phyloP scores from a whole-genome alignment of 2,797 vertebrate genomes.

The Podarcis lilfordi region DNA sequence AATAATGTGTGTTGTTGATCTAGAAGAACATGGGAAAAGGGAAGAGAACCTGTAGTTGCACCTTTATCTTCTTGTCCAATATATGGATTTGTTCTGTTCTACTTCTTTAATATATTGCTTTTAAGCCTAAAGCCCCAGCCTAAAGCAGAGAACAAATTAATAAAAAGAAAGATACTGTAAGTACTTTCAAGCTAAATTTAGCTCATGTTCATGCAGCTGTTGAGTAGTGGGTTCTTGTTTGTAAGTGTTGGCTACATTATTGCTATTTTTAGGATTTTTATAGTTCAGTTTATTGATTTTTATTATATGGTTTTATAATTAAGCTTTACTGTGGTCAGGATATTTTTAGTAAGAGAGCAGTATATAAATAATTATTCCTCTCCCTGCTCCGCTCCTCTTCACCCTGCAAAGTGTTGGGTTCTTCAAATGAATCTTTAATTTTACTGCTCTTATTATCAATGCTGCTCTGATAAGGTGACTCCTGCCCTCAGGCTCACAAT shows the following conservation, averaged over 20 bases:
- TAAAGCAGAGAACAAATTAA: background rate
- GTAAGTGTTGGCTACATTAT: background rate
- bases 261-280: background rate
- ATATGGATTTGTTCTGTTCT: background rate
- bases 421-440: background rate
- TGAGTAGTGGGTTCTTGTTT: background rate
- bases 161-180: too few species aligned
- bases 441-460: too few species aligned
- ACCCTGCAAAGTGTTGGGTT: background rate
- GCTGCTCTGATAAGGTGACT: too few species aligned
- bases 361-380: background rate
- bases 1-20: background rate
- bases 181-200: background rate
- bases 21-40: conserved; percentile 11
- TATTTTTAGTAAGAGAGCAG: background rate
- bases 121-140: background rate
- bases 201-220: background rate
- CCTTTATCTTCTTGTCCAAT: background rate
- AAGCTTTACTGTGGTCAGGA: too few species aligned
- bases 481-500: background rate
- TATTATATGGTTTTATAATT: conserved; percentile 6
- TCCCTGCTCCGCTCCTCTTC: background rate
- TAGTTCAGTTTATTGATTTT: background rate
- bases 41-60: background rate
- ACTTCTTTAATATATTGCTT: too few species aligned